Evolutionary conservation across 2,888 invertebrate species (phyloP).

Genomic region (Drosophila austrosaltans): DNA sequence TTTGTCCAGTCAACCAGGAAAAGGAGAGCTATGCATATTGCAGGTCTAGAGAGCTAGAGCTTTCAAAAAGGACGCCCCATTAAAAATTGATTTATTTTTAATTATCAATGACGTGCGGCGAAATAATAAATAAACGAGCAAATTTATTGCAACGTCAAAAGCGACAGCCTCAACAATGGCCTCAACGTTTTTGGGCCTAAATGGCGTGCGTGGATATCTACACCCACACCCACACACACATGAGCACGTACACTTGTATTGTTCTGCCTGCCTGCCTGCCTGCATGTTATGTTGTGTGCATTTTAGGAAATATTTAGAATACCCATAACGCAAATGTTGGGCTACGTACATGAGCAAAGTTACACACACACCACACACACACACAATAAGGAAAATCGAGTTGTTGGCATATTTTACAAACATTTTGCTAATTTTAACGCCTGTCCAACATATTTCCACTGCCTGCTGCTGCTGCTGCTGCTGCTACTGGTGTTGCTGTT

Average conservation of each 20-base stretch:
- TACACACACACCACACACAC: slow-evolving; percentile 1
- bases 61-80: slow-evolving; percentile 52
- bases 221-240: not conserved
- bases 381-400: slow-evolving; percentile 13
- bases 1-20: slow-evolving; percentile 33
- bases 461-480: slow-evolving; percentile 23
- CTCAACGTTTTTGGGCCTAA: slow-evolving; percentile 8
- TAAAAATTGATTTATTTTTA: slow-evolving; percentile 81
- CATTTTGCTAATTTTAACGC: slow-evolving; percentile 63
- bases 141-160: slow-evolving; percentile 78
- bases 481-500: slow-evolving; percentile 48
- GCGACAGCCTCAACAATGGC: slow-evolving; percentile 61
- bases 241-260: not conserved
- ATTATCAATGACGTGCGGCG: slow-evolving; percentile 81
- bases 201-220: slow-evolving; percentile 43
- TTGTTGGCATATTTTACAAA: slow-evolving; percentile 55
- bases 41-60: slow-evolving; percentile 16
- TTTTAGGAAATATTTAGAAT: slow-evolving; percentile 56
- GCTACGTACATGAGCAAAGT: not conserved
- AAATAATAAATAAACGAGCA: slow-evolving; percentile 79
- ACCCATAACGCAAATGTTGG: slow-evolving; percentile 5
- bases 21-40: slow-evolving; percentile 22
- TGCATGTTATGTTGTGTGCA: slow-evolving; percentile 30
- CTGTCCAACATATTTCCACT: slow-evolving; percentile 55
- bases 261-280: not conserved